These are phyloP conservation scores for Artibeus lituratus DNA, from an alignment of 2,797 vertebrate species.

Conservation along the genomic window DNA sequence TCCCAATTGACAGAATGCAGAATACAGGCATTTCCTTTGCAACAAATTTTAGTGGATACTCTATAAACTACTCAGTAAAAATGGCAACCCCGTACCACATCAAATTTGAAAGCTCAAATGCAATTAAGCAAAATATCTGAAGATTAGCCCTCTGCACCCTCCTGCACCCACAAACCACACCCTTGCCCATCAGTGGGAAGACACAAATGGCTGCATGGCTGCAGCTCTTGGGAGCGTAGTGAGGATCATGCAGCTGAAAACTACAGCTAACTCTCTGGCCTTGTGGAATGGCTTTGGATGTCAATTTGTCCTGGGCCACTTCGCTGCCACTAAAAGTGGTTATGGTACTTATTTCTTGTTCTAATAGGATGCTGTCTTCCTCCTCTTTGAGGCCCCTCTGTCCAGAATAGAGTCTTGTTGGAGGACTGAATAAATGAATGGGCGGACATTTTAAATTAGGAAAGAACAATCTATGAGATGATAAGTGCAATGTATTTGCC, in stretches of 20 bases:
- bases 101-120: not conserved
- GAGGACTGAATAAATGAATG: not conserved
- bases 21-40: not conserved
- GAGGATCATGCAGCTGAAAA: not conserved
- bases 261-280: not conserved
- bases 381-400: not conserved
- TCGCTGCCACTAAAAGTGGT: not conserved
- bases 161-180: not conserved
- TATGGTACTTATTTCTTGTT: not conserved
- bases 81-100: not conserved
- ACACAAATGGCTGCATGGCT: not conserved
- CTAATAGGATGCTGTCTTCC: not conserved
- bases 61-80: not conserved
- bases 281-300: not conserved
- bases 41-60: not conserved
- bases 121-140: slow-evolving; percentile 18
- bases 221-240: not conserved
- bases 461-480: not conserved
- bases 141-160: not conserved
- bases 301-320: not conserved
- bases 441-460: not conserved
- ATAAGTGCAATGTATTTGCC: not conserved
- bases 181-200: not conserved
- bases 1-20: not conserved
- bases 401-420: not conserved